Percentiles rank a stretch among this genome's conserved stretches.
Conservation (phyloP, 30 jellyfish, hydroid and myxozoan species). For the Morbakka virulenta region DNA sequence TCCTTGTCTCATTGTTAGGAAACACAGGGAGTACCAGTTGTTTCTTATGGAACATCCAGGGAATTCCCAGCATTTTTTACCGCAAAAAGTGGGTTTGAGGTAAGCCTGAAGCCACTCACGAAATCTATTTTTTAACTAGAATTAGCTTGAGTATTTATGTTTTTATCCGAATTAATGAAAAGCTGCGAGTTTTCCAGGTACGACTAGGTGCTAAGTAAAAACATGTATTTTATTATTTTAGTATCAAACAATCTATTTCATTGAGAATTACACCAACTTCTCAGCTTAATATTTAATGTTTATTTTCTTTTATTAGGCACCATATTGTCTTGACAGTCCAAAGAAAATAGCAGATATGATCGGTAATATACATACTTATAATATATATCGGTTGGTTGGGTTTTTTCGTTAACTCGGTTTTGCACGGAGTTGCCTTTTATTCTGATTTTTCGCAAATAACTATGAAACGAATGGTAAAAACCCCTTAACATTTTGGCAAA, state of each 20-base stretch:
- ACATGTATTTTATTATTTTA: not conserved
- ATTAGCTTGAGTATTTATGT: not conserved
- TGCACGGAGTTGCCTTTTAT: not conserved
- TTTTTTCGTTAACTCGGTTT: not conserved
- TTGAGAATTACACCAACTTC: not conserved
- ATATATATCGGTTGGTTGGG: too few relatives aligned
- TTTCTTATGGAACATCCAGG: constrained; percentile 49
- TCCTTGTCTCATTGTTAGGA: constrained; percentile 47
- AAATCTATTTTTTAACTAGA: too few relatives aligned
- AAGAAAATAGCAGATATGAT: constrained; percentile 51
- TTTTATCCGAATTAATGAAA: not conserved
- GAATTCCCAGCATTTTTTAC: constrained; percentile 88
- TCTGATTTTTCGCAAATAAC: constrained; percentile 1
- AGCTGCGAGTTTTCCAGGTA: not conserved
- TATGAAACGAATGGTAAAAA: too few relatives aligned
- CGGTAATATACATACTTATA: constrained; percentile 9
- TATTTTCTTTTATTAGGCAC: constrained; percentile 49
- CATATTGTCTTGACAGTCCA: constrained; percentile 32
- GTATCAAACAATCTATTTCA: not conserved
- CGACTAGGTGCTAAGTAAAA: too few relatives aligned
- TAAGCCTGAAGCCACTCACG: too few relatives aligned
- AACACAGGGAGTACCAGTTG: constrained; percentile 95
- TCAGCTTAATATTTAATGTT: not conserved
- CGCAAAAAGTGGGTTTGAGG: constrained; percentile 80
- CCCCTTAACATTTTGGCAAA: too few relatives aligned